These are phyloP conservation scores for Leuciscus idus DNA, from an alignment of 2,113 vertebrate species.

Conservation along the genomic window DNA sequence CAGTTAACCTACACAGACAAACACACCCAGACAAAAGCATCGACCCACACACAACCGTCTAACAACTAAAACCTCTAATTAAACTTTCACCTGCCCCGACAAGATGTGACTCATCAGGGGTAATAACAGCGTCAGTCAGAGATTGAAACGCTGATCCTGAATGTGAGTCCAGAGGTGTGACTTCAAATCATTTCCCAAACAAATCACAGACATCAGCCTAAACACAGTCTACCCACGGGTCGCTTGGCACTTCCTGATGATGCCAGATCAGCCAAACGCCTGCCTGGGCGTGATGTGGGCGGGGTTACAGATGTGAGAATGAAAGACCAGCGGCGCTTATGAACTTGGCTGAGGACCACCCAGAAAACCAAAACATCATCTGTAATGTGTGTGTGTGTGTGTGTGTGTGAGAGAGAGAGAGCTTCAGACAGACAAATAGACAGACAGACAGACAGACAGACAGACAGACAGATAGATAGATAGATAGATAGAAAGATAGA, in stretches of 20 bases:
- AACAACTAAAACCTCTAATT: constrained; percentile 30
- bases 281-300: neutral
- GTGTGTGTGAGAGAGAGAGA: neutral
- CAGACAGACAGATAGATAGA: fast-evolving
- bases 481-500: no score
- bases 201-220: constrained; percentile 10
- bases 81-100: constrained; percentile 51
- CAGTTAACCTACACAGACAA: constrained; percentile 42
- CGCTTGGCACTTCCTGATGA: neutral
- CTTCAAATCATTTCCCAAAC: constrained; percentile 23
- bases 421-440: no score
- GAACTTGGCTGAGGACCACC: constrained; percentile 10
- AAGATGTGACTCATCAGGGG: constrained; percentile 18
- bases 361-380: constrained; percentile 27
- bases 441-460: no score
- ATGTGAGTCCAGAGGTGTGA: constrained; percentile 29
- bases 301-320: neutral
- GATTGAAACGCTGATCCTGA: neutral
- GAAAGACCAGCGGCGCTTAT: constrained; percentile 19
- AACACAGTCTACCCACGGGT: constrained; percentile 16
- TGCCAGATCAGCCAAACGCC: neutral
- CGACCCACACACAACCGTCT: neutral
- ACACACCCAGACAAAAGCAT: constrained; percentile 47
- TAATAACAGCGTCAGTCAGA: neutral
- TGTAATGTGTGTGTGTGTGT: neutral